Percentiles rank a stretch among this genome's conserved stretches.
These are phyloP conservation scores for Drosophila paulistorum DNA, from an alignment of 1,140 invertebrate genomes.

Conservation along the genomic window DNA sequence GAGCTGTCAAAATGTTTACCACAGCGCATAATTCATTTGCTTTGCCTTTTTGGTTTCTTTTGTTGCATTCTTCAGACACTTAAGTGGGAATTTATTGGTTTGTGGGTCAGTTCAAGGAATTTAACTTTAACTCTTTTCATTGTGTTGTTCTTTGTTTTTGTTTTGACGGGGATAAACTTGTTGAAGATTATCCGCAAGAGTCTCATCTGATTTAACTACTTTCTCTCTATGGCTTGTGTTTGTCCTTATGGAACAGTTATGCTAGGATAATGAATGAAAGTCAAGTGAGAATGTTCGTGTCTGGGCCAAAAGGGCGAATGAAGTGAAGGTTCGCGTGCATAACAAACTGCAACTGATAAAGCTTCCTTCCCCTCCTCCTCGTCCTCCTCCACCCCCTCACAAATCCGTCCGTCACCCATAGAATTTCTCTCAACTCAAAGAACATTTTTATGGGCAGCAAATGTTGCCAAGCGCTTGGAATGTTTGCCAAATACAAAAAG, in stretches of 20 bases:
- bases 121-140: conserved; percentile 28
- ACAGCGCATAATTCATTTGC: conserved; percentile 72
- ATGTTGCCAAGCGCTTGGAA: conserved; percentile 63
- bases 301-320: too few relatives aligned
- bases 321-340: too few relatives aligned
- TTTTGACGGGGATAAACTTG: not conserved
- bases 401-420: conserved; percentile 25
- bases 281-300: too few relatives aligned
- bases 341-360: too few relatives aligned
- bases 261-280: not conserved
- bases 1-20: conserved; percentile 77
- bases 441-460: conserved; percentile 57
- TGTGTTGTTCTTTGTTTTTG: not conserved
- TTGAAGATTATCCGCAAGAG: too few relatives aligned
- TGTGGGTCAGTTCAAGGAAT: conserved; percentile 62
- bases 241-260: too few relatives aligned
- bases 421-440: conserved; percentile 57
- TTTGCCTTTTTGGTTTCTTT: conserved; percentile 29
- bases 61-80: conserved; percentile 69
- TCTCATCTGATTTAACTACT: too few relatives aligned
- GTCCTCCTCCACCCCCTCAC: not conserved
- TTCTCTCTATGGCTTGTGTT: too few relatives aligned
- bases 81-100: conserved; percentile 74
- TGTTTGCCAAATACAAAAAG: conserved; percentile 76
- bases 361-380: conserved; percentile 1